A percentile compares a stretch with the other conserved stretches of the same genome.
Conservation (phyloP, 2,113 vertebrate species). For the Bolborhynchus lineola region DNA sequence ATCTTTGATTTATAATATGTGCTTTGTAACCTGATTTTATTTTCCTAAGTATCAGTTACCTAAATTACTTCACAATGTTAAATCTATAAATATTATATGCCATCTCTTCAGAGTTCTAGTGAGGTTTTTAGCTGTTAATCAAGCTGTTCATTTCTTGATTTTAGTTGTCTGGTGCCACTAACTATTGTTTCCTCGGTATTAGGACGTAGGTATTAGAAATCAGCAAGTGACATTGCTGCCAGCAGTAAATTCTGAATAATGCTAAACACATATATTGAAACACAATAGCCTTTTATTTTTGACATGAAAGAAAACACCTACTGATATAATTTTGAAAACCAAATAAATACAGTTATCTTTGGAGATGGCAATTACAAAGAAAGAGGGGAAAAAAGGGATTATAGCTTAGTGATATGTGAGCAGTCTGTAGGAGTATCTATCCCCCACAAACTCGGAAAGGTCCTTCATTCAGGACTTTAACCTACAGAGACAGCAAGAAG, state of each 20-base stretch:
- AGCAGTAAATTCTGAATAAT: background rate
- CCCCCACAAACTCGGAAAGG: background rate
- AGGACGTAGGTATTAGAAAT: background rate
- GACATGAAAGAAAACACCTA: background rate
- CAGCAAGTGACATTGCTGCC: background rate
- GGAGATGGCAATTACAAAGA: background rate
- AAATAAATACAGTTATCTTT: background rate
- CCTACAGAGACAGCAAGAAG: background rate
- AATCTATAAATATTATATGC: slow-evolving; percentile 36
- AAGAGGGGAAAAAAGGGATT: background rate
- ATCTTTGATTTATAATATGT: slow-evolving; percentile 30
- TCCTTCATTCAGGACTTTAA: background rate
- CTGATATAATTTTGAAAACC: background rate
- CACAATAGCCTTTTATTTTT: background rate
- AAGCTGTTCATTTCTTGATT: slow-evolving; percentile 36
- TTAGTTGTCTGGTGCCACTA: slow-evolving; percentile 21
- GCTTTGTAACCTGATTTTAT: slow-evolving; percentile 31
- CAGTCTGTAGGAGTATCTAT: background rate
- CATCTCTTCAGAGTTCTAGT: slow-evolving; percentile 16
- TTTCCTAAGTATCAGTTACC: slow-evolving; percentile 18
- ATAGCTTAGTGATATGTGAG: background rate
- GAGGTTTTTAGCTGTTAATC: slow-evolving; percentile 38
- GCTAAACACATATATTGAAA: background rate
- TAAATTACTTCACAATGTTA: slow-evolving; percentile 47
- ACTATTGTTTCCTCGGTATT: slow-evolving; percentile 47